phyloP scores from a whole-genome alignment of 2,797 vertebrate species.

The Anguilla megastoma region DNA sequence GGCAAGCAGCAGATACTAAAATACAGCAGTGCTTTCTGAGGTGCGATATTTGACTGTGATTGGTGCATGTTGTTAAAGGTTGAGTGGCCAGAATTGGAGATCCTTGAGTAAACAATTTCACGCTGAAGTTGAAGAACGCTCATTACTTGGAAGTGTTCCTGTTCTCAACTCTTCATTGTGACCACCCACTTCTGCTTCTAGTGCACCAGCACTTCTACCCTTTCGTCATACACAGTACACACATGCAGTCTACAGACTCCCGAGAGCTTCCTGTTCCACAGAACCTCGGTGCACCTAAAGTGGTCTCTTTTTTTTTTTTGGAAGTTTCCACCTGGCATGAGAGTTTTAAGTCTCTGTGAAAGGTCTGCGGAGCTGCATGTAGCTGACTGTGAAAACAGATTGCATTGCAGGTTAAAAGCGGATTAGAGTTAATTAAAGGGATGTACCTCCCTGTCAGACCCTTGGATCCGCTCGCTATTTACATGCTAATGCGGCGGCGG shows the following conservation, averaged over 20 bases:
- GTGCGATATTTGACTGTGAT: neutral
- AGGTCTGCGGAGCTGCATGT: conserved; percentile 46
- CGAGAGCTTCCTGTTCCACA: neutral
- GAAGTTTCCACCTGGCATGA: conserved; percentile 27
- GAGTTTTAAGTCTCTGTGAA: conserved; percentile 40
- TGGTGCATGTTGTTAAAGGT: neutral
- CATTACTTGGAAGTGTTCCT: neutral
- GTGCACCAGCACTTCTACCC: neutral
- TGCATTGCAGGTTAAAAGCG: conserved; percentile 68
- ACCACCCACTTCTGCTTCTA: neutral
- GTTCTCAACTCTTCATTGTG: neutral
- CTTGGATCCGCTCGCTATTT: conserved; percentile 73
- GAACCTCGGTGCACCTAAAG: neutral
- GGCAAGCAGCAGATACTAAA: neutral
- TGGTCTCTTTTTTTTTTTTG: neutral
- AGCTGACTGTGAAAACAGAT: conserved; percentile 65
- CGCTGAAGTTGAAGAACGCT: neutral
- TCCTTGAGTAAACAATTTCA: neutral
- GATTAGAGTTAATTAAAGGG: conserved; percentile 84
- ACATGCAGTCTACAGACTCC: neutral
- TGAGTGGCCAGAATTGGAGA: neutral
- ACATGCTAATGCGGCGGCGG: conserved; percentile 72
- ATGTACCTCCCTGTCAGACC: conserved; percentile 69
- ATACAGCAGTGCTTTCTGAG: neutral
- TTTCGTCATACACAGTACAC: neutral